Evolutionary conservation across 2,797 vertebrate species (phyloP), one percentile per base, ranked within the genome.

Genomic region (Pipistrellus pygmaeus): DNA sequence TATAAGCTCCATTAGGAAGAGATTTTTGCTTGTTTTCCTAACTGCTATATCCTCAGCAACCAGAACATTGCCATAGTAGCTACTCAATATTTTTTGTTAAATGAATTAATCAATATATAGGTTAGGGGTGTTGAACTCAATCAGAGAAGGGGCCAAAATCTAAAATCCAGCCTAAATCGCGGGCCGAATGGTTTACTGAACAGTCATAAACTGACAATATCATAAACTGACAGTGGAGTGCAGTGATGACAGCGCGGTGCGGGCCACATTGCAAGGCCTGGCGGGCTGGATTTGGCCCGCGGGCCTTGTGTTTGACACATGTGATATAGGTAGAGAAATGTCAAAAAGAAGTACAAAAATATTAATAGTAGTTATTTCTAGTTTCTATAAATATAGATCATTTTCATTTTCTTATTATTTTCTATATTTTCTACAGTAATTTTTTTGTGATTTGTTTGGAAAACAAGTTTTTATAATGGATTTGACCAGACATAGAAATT

Each of bases 71-170:
- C 30, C 62, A 55, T 25, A 48, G n/a, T n/a, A 80, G 55, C 15
- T 51, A 83, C 30, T 88, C 51, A 84, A 8, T 77, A 86, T 44
- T 81, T 92, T 94, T 77, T 94, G 15, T 87, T 66, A 89, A 77
- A 27, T 75, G 32, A 38, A 27, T 82, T 64, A 53, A 64, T 51
- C 6, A 57, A 55, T 62, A 6, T 12, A 17, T 48, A 55, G 2
- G 17, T 30, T n/a, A n/a, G n/a, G n/a, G n/a, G n/a, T n/a, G n/a
- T n/a, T n/a, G n/a, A n/a, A n/a, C n/a, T n/a, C n/a, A n/a, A n/a
- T n/a, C n/a, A n/a, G n/a, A n/a, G n/a, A n/a, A n/a, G n/a, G n/a
- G n/a, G n/a, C n/a, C n/a, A n/a, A n/a, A n/a, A n/a, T n/a, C n/a
- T n/a, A n/a, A n/a, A n/a, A n/a, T n/a, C n/a, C n/a, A n/a, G n/a